Conservation (phyloP, 2,888 invertebrate species). For the Herminia tarsipennalis region DNA sequence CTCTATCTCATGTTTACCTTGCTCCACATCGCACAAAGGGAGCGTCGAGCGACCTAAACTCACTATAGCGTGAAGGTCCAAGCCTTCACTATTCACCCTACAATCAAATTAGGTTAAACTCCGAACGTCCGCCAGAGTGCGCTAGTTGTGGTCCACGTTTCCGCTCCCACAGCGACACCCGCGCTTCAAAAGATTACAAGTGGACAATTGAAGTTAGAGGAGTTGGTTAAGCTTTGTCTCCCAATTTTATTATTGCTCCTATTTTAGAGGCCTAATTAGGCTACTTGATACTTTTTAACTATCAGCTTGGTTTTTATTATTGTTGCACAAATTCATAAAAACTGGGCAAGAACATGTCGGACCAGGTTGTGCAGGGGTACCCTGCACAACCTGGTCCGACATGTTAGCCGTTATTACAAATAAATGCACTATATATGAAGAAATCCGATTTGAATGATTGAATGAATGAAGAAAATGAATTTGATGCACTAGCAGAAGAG, state of each 20-base stretch:
- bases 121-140: slow-evolving; percentile 33
- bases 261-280: slow-evolving; percentile 37
- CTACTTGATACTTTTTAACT: not conserved
- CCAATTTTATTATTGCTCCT: slow-evolving; percentile 38
- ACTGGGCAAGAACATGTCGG: no score
- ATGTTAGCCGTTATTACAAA: no score
- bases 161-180: slow-evolving; percentile 23
- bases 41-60: slow-evolving; percentile 30
- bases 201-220: slow-evolving; percentile 40
- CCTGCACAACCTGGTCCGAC: no score
- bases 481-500: no score
- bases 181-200: slow-evolving; percentile 44
- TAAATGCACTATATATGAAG: no score
- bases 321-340: not conserved
- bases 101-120: slow-evolving; percentile 74
- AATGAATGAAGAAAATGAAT: no score
- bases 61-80: slow-evolving; percentile 36
- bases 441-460: no score
- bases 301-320: not conserved
- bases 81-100: slow-evolving; percentile 52
- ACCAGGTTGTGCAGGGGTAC: no score
- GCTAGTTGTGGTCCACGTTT: slow-evolving; percentile 33
- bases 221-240: slow-evolving; percentile 33
- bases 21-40: slow-evolving; percentile 33
- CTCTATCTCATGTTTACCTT: slow-evolving; percentile 33